Base-by-base conservation (phyloP, 1,140 invertebrate species). In the Sarcophaga peregrina region DNA sequence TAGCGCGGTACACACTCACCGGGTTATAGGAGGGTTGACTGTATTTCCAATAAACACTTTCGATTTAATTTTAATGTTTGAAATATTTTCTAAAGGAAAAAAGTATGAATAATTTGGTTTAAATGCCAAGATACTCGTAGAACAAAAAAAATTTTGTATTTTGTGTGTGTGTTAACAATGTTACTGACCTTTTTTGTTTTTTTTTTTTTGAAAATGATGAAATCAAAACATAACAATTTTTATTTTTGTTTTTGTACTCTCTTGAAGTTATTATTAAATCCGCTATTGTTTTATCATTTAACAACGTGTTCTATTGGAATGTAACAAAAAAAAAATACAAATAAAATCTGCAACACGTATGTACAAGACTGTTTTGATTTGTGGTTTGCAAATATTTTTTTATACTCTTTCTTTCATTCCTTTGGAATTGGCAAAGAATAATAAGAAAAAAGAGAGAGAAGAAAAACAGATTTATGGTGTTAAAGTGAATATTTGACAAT, bases 401-500 rank as follows among this genome's bases (percentile, higher is more conserved):
- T 2, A 37, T 37, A 37, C 13, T 58, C 25, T 37, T 37, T n/a
- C 52, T 58, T 68, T 17, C 8, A 3, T 37, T 17, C 8, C 0
- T 68, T 7, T 68, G 7, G 10, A 68, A 25, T 15, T 20, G 17
- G 20, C 6, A 8, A 37, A 37, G 25, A 37, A 37, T 37, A 37
- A 37, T 37, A 37, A 37, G 1, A 37, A 37, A 37, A 37, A 37
- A 37, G 4, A 68, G 7, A 20, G 20, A 68, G 20, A 62, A 20
- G 6, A 68, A 25, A 25, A 68, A 68, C 17, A 68, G 62, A 68
- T 68, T 68, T 68, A 68, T 68, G 62, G 62, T 68, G 62, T 68
- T 68, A 68, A 68, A 68, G n/a, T 20, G 20, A 68, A 68, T 68
- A 68, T 68, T 68, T 68, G 62, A 68, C 62, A 68, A n/a, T 68